phyloP scores from a whole-genome alignment of 2,113 vertebrate genomes.

The Donacobius atricapilla region DNA sequence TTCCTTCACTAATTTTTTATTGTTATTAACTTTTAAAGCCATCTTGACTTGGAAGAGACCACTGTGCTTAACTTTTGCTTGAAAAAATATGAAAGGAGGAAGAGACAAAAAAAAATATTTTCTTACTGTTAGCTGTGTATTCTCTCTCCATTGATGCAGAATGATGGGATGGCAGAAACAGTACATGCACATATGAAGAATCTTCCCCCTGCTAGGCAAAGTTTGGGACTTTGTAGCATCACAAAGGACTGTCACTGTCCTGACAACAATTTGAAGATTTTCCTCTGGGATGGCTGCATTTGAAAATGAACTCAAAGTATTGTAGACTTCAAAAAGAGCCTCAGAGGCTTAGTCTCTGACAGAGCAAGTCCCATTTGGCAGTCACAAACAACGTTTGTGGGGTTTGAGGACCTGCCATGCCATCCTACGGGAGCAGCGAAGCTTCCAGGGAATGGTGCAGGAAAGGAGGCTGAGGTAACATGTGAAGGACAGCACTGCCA shows the following conservation, averaged over 20 bases:
- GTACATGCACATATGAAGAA: accelerated
- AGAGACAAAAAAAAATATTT: background rate
- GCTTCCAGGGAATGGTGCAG: background rate
- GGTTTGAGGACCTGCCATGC: background rate
- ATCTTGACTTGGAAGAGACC: background rate
- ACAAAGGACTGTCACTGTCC: background rate
- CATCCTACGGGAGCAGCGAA: background rate
- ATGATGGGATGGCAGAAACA: background rate
- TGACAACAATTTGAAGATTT: conserved; percentile 26
- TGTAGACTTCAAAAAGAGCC: background rate
- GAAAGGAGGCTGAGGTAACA: background rate
- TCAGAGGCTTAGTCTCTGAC: background rate
- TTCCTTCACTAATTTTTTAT: background rate
- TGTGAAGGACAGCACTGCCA: background rate
- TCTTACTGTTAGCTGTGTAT: background rate
- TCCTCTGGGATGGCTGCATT: background rate
- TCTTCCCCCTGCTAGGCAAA: background rate
- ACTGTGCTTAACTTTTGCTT: background rate
- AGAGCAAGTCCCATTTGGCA: background rate
- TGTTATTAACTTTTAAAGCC: background rate
- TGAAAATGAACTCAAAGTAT: conserved; percentile 7
- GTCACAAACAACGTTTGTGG: background rate
- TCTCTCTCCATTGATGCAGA: background rate
- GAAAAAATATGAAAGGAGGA: background rate
- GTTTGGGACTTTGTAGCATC: background rate